Evolutionary conservation across 1,140 invertebrate species (phyloP).

Genomic region (Heliconius hewitsoni): DNA sequence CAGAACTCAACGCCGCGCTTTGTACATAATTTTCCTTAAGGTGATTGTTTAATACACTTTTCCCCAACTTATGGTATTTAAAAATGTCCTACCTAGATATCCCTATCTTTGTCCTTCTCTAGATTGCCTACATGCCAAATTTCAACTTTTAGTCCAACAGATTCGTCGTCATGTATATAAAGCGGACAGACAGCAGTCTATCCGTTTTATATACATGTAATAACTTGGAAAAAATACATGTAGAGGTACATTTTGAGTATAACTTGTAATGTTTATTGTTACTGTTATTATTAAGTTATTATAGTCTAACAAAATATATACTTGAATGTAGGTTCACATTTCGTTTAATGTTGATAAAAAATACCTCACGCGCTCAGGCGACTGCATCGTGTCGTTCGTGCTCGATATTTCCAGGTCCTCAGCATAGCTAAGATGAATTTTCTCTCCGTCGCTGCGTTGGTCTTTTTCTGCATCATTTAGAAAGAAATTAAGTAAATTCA

Average conservation of each 20-base stretch:
- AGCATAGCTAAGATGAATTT: conserved; percentile 71
- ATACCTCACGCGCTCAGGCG: conserved; percentile 79
- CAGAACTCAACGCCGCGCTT: too few species aligned
- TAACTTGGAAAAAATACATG: too few species aligned
- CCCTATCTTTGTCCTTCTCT: too few species aligned
- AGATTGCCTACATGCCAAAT: too few species aligned
- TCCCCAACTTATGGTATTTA: too few species aligned
- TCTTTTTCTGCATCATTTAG: conserved; percentile 63
- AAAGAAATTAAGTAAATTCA: not conserved
- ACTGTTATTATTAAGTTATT: not conserved
- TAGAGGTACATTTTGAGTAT: not conserved
- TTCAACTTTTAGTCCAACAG: too few species aligned
- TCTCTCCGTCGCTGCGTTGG: conserved; percentile 63
- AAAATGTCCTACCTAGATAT: too few species aligned
- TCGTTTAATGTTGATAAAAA: conserved; percentile 47
- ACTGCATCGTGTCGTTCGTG: conserved; percentile 79
- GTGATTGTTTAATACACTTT: too few species aligned
- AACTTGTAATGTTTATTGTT: not conserved
- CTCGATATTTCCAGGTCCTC: conserved; percentile 80
- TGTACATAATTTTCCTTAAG: too few species aligned
- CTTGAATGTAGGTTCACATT: not conserved
- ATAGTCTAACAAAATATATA: not conserved
- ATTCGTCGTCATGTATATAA: too few species aligned
- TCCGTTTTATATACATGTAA: too few species aligned
- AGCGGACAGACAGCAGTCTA: too few species aligned